Base-by-base conservation (phyloP, 1,140 invertebrate genomes). In the Scylla paramamosain region DNA sequence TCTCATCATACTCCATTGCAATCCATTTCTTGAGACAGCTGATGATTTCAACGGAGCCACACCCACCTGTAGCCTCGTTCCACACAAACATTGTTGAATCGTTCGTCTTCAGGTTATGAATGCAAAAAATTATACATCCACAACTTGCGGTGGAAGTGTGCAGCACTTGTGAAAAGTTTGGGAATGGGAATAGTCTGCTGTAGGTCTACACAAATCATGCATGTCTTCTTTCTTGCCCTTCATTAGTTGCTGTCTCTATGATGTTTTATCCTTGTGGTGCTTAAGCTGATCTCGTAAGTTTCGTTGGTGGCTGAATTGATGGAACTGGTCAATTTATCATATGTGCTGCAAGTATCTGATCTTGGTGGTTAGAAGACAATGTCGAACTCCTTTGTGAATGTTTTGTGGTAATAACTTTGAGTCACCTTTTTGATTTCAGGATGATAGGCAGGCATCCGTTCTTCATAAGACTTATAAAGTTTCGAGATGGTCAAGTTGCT, bases 121-220 rank as follows among this genome's bases (percentile, higher is more conserved):
- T n/a, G n/a, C n/a, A n/a, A n/a, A n/a, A n/a, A n/a, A n/a, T n/a
- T n/a, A 67, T 67, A 87, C 84, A 87, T 87, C 84, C 84, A 29
- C 84, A 32, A 45, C 8, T 87, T 87, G 84, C 4, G 84, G 39
- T 87, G 84, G 84, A 31, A 87, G 12, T 87, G 29, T 87, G 84
- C 84, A 67, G 20, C 59, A 67, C 59, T 67, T 67, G 59, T 67
- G 59, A 16, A 67, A 16, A 67, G 59, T 67, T 87, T 87, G 84
- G 84, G 84, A 45, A 87, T 87, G 84, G 84, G 84, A 87, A 87
- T 87, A 87, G 84, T 87, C 84, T 87, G 84, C 84, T 87, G 84
- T 45, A 87, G 25, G 84, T 87, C 84, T 87, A 87, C 29, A 4
- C 12, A 87, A 48, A 45, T 87, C 84, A 87, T 87, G n/a, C 29